phyloP scores from a whole-genome alignment of 2,797 vertebrate genomes.

The Lepus oiostolus region DNA sequence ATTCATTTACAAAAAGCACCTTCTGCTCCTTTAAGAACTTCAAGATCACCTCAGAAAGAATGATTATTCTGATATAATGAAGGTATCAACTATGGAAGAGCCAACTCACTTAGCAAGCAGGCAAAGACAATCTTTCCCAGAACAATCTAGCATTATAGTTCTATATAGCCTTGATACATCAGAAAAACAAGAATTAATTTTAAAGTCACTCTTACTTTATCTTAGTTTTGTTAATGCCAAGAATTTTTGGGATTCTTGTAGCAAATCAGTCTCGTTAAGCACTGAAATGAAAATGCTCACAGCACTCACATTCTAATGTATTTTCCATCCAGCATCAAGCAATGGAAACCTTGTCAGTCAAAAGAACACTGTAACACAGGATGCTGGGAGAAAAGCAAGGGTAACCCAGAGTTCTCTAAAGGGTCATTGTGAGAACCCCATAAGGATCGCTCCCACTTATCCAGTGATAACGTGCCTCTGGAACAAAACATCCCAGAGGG shows the following conservation, averaged over 20 bases:
- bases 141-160: not conserved
- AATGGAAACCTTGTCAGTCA: not conserved
- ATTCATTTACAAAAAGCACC: not conserved
- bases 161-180: not conserved
- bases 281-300: not conserved
- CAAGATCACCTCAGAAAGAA: conserved; percentile 17
- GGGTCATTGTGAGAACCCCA: not conserved
- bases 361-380: not conserved
- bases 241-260: not conserved
- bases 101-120: not conserved
- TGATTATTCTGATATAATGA: not conserved
- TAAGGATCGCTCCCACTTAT: not conserved
- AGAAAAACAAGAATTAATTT: conserved; percentile 39
- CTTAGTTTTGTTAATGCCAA: not conserved
- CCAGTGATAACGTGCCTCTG: not conserved
- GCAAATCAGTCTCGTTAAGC: not conserved
- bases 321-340: not conserved
- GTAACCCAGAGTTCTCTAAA: not conserved
- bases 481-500: not conserved
- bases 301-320: not conserved
- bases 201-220: not conserved
- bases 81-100: not conserved
- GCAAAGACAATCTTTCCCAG: not conserved
- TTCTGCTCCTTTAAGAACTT: not conserved
- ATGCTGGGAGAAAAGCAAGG: not conserved